phyloP scores from a whole-genome alignment of 2,797 vertebrate species.

The Manis pentadactyla region DNA sequence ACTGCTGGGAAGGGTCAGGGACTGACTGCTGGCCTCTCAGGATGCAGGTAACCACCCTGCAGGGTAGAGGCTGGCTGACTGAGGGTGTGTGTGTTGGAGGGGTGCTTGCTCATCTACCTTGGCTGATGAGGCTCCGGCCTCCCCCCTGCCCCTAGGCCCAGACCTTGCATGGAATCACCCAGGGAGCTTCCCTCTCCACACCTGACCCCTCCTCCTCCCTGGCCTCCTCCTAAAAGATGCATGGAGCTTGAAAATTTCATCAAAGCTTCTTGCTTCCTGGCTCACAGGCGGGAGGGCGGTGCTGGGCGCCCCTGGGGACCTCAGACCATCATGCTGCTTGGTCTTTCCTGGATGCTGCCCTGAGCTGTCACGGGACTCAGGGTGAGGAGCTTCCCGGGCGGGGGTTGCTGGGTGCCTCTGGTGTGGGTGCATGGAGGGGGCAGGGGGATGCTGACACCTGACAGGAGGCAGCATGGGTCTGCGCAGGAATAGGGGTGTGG shows the following conservation, averaged over 20 bases:
- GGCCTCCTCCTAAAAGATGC: constrained; percentile 33
- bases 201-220: too few relatives aligned
- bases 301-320: not conserved
- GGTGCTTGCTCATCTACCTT: too few relatives aligned
- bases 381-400: too few relatives aligned
- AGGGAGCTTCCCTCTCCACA: not conserved
- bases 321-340: not conserved
- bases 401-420: too few relatives aligned
- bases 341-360: fast-evolving
- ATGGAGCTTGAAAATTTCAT: constrained; percentile 59
- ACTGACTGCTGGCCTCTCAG: not conserved
- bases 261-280: constrained; percentile 40
- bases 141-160: not conserved
- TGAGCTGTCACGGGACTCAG: not conserved
- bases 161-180: not conserved
- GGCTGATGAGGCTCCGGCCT: fast-evolving
- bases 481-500: not conserved
- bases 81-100: too few relatives aligned
- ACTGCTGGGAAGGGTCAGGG: not conserved
- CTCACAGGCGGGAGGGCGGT: fast-evolving
- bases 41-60: fast-evolving
- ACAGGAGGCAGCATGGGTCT: too few relatives aligned
- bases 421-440: fast-evolving
- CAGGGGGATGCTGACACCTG: not conserved
- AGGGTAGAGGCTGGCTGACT: not conserved